Base-by-base conservation (phyloP, 2,797 vertebrate species). In the Acestrorhynchus altus region DNA sequence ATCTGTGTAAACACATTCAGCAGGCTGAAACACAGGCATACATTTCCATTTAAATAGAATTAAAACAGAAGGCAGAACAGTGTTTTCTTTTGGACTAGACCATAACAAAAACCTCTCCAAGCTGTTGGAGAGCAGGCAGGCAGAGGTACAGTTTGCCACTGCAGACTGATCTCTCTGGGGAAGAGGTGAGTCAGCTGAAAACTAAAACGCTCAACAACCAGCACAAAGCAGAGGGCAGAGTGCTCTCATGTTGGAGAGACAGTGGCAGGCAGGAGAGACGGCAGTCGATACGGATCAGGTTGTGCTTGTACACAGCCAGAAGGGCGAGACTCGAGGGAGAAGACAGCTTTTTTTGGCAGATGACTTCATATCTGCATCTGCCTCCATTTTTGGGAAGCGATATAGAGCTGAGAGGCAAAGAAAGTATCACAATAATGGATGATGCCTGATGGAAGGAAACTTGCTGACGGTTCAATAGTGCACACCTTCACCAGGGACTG, bases 311-410 rank as follows among this genome's bases (percentile, higher is more conserved):
- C 86, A 83, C 83, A 72, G 64, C 72, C 69, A 40, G 70, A 82
- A 83, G 83, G 78, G 74, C 22, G 75, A 83, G 82, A 74, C 81
- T 80, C 42, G 56, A 22, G 66, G 26, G 72, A 84, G 81, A 77
- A 51, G 51, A 0, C 3, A 56, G 15, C 77, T 77, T 73, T 60
- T 44, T 28, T 39, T 54, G 69, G 79, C 31, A 76, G 76, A 75
- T 88, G 88, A 91, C 87, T 86, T 91, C 89, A 87, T 90, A 87
- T 89, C 75, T 89, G 84, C 86, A 83, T 87, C 84, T 80, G 80
- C 82, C 81, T 79, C 76, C 76, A 72, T 74, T 54, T 63, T 31
- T 7, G 40, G 15, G 20, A 72, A 22, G 28, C 35, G 20, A 2
- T 28, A 24, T 12, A 1, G 24, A 46, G 15, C 42, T n/a, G 26